Conservation (phyloP, 2,113 vertebrate genomes). For the Alligator mississippiensis region DNA sequence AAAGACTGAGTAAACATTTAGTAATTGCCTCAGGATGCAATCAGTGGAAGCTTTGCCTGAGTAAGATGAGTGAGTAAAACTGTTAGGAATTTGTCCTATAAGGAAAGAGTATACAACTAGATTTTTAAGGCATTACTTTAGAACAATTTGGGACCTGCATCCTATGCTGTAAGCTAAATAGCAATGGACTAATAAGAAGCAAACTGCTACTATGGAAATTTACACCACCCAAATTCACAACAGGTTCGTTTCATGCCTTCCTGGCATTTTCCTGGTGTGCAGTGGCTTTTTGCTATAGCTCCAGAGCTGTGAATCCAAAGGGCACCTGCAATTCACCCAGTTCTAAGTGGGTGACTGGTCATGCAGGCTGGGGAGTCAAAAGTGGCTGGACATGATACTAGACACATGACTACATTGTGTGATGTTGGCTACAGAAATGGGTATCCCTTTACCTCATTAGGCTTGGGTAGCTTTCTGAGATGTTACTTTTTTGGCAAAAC, state of each 20-base stretch:
- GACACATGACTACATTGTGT: too few relatives aligned
- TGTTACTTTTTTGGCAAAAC: too few relatives aligned
- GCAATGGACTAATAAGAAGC: background rate
- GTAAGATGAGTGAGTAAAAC: background rate
- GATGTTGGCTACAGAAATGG: too few relatives aligned
- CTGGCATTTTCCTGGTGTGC: too few relatives aligned
- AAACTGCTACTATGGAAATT: background rate
- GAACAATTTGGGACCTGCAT: background rate
- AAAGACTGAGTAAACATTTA: background rate
- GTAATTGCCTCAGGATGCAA: accelerated
- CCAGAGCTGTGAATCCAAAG: background rate
- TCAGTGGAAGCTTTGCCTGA: accelerated
- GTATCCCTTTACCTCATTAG: too few relatives aligned
- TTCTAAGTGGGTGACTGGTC: too few relatives aligned
- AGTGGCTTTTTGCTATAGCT: background rate
- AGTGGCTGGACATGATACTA: too few relatives aligned
- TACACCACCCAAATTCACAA: background rate
- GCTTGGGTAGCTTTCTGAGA: too few relatives aligned
- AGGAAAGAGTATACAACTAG: background rate
- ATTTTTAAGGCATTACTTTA: background rate
- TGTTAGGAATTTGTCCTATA: background rate
- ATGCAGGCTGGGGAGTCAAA: too few relatives aligned
- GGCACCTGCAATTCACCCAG: too few relatives aligned
- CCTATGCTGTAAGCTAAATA: background rate
- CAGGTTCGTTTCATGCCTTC: background rate